Percentiles rank a stretch among this genome's conserved stretches.
Evolutionary conservation across 2,113 vertebrate species (phyloP).

Genomic region (Lampris megalopsis): DNA sequence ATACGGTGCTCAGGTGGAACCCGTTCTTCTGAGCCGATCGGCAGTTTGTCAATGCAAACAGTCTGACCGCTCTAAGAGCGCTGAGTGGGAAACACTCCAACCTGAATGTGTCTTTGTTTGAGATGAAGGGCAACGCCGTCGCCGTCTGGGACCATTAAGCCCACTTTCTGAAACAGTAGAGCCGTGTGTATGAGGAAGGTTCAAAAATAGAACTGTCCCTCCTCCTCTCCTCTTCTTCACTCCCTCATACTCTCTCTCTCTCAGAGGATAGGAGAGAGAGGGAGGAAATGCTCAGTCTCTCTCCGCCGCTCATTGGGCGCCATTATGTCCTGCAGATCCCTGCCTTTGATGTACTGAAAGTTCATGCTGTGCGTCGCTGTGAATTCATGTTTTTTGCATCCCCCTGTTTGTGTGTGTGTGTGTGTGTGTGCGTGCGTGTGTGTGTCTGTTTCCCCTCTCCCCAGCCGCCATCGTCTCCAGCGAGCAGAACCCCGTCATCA

Average conservation of each 20-base stretch:
- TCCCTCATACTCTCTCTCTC: slow-evolving; percentile 34
- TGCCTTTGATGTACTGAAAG: slow-evolving; percentile 36
- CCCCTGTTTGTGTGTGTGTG: slow-evolving; percentile 39
- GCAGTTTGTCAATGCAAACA: slow-evolving; percentile 66
- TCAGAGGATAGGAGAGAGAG: slow-evolving; percentile 11
- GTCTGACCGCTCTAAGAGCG: slow-evolving; percentile 56
- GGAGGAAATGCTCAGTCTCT: slow-evolving; percentile 56
- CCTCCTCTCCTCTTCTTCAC: slow-evolving; percentile 6
- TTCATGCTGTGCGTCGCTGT: slow-evolving; percentile 26
- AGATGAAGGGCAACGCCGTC: slow-evolving; percentile 80
- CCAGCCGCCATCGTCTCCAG: slow-evolving; percentile 94
- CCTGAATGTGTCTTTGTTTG: slow-evolving; percentile 86
- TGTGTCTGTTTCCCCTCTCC: slow-evolving; percentile 50
- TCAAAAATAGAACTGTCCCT: slow-evolving; percentile 78
- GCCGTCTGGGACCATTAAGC: slow-evolving; percentile 84
- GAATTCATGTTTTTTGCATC: background rate
- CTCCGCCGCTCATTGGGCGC: slow-evolving; percentile 50
- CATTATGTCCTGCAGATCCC: slow-evolving; percentile 53
- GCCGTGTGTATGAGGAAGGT: slow-evolving; percentile 71
- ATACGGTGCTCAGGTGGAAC: slow-evolving; percentile 16
- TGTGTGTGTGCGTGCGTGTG: slow-evolving; percentile 40
- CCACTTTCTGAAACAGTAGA: slow-evolving; percentile 84
- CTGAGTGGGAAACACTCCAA: slow-evolving; percentile 75
- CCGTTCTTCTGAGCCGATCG: slow-evolving; percentile 52
- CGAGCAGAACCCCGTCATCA: slow-evolving; percentile 98